Evolutionary conservation across 2,113 vertebrate species (phyloP).

Genomic region (Pica pica): DNA sequence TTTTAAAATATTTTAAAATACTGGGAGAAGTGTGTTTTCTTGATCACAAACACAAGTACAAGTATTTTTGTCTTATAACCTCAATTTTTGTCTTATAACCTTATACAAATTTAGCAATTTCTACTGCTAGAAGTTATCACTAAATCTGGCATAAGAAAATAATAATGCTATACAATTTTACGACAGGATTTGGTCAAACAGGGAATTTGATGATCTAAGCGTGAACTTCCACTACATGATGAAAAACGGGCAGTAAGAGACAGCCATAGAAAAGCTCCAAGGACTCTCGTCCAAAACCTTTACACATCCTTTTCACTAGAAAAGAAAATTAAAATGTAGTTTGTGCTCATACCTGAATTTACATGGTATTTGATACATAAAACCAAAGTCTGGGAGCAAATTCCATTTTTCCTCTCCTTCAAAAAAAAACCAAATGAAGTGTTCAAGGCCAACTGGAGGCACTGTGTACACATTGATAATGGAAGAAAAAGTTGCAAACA

Average conservation of each 20-base stretch:
- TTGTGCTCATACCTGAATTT: constrained; percentile 36
- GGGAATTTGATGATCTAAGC: background rate
- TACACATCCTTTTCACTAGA: background rate
- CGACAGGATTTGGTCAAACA: constrained; percentile 7
- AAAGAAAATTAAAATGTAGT: background rate
- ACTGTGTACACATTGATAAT: background rate
- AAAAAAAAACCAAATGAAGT: background rate
- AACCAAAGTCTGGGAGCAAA: background rate
- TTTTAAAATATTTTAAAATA: background rate
- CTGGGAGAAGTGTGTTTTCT: background rate
- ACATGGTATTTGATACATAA: background rate
- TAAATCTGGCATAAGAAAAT: constrained; percentile 16
- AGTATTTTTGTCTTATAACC: background rate
- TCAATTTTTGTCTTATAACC: background rate
- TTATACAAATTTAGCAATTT: background rate
- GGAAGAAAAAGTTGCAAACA: background rate
- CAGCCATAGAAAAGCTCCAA: constrained; percentile 27
- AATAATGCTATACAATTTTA: constrained; percentile 20
- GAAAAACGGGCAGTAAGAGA: constrained; percentile 19
- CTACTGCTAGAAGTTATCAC: background rate
- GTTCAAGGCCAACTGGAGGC: background rate
- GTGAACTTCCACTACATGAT: constrained; percentile 5
- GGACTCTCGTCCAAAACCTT: background rate
- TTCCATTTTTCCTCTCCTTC: background rate
- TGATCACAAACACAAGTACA: background rate